Base-by-base conservation (phyloP, 1,140 invertebrate species). In the Brachionus manjavacas region DNA sequence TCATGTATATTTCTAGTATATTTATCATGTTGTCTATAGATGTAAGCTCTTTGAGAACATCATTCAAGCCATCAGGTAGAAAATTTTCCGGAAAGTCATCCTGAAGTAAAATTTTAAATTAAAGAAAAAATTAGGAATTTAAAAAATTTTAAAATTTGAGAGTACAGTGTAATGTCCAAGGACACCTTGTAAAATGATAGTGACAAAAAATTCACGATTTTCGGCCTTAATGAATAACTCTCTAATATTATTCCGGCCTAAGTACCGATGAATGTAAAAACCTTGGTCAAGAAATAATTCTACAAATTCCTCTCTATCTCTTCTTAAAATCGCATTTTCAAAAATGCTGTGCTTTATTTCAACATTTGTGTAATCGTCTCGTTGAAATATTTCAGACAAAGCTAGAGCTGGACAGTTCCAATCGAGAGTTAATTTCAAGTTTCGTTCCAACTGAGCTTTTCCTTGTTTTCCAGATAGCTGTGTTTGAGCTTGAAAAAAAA, bases 331-430 rank as follows among this genome's bases (percentile, higher is more conserved):
- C 0, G 90, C 89, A 79, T 89, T 86, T 81, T 90, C 88, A 86
- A 91, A 90, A 31, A 90, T 85, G 23, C 87, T 85, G 81, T 89
- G 88, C 35, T 89, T 87, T 6, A 91, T 87, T 88, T 90, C 86
- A 87, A 88, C 78, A 89, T 81, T 87, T 87, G n/a, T 85, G 86
- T 52, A 86, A 28, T 88, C 88, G 85, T 89, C 87, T 84, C 87
- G 87, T 49, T 88, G 72, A 79, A 90, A 89, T 41, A 91, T 88
- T 86, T 90, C 88, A 16, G 86, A 87, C 25, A 86, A 78, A 3
- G 89, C 90, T 35, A 91, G 85, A 60, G 90, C 88, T 6, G 89
- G 87, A 83, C 88, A 86, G 84, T 91, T 91, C 90, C 90, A 91
- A 84, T 90, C 89, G n/a, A 91, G 72, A 7, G 89, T 89, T n/a